Conservation (phyloP, 1,140 invertebrate genomes). For the Sesamia nonagrioides region DNA sequence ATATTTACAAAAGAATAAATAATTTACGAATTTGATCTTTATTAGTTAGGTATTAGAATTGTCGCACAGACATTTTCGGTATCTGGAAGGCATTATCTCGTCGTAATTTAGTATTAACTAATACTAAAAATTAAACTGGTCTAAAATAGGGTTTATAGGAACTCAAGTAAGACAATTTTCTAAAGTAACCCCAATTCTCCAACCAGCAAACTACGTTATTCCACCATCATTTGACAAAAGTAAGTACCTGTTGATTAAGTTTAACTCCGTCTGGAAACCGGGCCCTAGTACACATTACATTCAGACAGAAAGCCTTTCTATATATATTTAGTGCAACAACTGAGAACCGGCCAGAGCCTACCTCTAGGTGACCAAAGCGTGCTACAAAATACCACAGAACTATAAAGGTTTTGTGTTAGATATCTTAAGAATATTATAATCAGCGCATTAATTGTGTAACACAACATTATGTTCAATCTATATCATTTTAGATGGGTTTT, state of each 20-base stretch:
- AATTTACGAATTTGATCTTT: no score
- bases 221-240: conserved; percentile 27
- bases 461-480: no score
- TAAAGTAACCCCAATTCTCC: conserved; percentile 17
- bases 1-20: no score
- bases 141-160: neutral
- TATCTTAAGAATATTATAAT: conserved; percentile 5
- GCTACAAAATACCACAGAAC: conserved; percentile 56
- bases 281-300: conserved; percentile 54
- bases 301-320: conserved; percentile 56
- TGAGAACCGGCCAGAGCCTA: conserved; percentile 61
- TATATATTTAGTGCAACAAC: conserved; percentile 56
- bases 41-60: no score
- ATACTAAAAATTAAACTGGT: neutral
- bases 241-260: conserved; percentile 44
- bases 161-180: conserved; percentile 1
- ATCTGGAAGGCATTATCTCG: no score
- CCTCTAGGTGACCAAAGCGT: conserved; percentile 57
- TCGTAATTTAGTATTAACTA: no score
- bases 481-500: no score
- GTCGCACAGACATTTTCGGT: no score
- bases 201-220: neutral
- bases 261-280: conserved; percentile 46
- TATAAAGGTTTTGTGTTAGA: conserved; percentile 48
- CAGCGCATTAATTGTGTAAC: no score